These are phyloP conservation scores for Apodemus speciosus DNA, from an alignment of 2,113 vertebrate species.

Conservation along the genomic window DNA sequence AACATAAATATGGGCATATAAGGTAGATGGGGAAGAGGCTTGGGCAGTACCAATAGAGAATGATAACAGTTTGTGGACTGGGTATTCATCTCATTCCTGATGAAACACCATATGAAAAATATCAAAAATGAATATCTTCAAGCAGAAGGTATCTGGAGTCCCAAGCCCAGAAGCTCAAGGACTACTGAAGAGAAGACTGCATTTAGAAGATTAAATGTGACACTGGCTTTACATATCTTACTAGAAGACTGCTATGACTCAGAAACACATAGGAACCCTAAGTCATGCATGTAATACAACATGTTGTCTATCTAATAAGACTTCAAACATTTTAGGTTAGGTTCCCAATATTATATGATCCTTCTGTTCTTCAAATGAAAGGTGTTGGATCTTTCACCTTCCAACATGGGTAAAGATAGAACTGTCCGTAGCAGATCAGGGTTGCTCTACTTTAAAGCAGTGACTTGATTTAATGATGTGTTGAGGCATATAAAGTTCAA, in stretches of 20 bases:
- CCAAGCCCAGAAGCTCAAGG: background rate
- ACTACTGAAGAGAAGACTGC: background rate
- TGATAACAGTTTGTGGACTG: background rate
- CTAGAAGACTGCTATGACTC: background rate
- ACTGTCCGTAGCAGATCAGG: background rate
- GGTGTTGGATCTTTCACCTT: background rate
- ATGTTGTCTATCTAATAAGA: background rate
- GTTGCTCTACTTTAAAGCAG: background rate
- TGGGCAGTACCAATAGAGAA: background rate
- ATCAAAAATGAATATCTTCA: background rate
- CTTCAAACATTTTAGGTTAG: background rate
- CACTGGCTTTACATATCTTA: background rate
- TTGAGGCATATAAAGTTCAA: background rate
- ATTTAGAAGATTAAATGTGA: background rate
- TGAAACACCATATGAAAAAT: background rate
- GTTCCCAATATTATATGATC: background rate
- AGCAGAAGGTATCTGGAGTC: background rate
- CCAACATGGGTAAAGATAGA: background rate
- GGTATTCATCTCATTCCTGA: background rate
- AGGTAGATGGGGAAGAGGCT: background rate
- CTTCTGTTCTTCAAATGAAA: background rate
- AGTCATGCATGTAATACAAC: background rate
- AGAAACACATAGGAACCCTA: background rate
- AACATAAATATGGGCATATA: background rate
- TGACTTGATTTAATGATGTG: background rate